A percentile compares a stretch with the other conserved stretches of the same genome.
Evolutionary conservation across 2,888 invertebrate species (phyloP).

Genomic region (Cheilosia pagana): DNA sequence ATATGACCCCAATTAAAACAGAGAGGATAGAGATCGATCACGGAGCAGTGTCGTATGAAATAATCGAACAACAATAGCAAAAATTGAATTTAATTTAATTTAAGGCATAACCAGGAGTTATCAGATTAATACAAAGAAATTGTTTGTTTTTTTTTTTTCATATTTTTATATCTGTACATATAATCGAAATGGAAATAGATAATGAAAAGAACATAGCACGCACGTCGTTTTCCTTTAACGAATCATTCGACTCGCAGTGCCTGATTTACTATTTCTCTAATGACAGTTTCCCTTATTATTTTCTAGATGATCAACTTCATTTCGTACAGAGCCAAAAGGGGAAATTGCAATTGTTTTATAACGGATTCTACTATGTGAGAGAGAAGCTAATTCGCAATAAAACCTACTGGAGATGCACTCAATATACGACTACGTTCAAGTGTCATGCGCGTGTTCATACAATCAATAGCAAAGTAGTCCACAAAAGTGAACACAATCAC

Average conservation of each 20-base stretch:
- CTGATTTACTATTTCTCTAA: not conserved
- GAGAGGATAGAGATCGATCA: constrained; percentile 78
- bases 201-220: constrained; percentile 2
- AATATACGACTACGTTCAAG: constrained; percentile 81
- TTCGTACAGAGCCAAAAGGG: constrained; percentile 81
- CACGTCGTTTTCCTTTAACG: constrained; percentile 12
- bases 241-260: constrained; percentile 8
- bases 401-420: constrained; percentile 83
- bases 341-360: constrained; percentile 78
- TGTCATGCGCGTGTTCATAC: constrained; percentile 82
- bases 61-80: constrained; percentile 56
- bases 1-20: constrained; percentile 74
- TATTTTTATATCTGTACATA: constrained; percentile 54
- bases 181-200: constrained; percentile 39
- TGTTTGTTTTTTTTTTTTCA: constrained; percentile 38
- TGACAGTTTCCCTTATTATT: constrained; percentile 28
- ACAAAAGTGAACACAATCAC: constrained; percentile 81
- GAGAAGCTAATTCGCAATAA: constrained; percentile 81
- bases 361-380: constrained; percentile 81
- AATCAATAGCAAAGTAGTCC: constrained; percentile 78
- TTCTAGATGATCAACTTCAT: constrained; percentile 47
- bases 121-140: constrained; percentile 15
- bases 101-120: constrained; percentile 30
- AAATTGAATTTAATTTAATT: constrained; percentile 11
- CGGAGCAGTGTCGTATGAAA: constrained; percentile 46